Evolutionary conservation across 2,888 invertebrate species (phyloP), one percentile per base, ranked within the genome.

Genomic region (Brachyopa scutellaris): DNA sequence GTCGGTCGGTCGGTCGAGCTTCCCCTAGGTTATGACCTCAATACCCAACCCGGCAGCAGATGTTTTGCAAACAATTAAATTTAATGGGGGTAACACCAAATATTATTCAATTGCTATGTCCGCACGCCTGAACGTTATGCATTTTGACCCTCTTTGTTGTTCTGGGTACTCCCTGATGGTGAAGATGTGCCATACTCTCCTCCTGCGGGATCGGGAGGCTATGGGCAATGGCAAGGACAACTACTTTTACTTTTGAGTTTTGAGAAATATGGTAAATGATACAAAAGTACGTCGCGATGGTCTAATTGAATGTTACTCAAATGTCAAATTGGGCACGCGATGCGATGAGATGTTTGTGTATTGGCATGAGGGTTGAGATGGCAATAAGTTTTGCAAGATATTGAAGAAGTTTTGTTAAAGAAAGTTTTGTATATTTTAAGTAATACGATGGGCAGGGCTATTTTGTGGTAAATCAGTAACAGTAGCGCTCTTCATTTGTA

Each of bases 11-110:
- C 26, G 40, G 57, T 64, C 53, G 38, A 29, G 49, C 31, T 45
- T 72, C 74, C 57, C 55, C 13, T 29, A 31, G 77, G 82, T 76
- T 72, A 70, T 57, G 69, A 77, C 82, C 82, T 61, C 64, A 45
- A 66, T 72, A 76, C 70, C 77, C 70, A 53, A 66, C 26, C 70
- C 66, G 70, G 70, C 13, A 82, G 59, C 82, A 82, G 82, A 82
- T 82, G 82, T 72, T 72, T 70, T 72, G 77, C 61, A 77, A 82
- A 82, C 82, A 82, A 82, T 82, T 82, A 82, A 82, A 82, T 77
- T 82, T 82, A 77, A 82, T 82, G 66, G 77, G 77, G 82, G 77
- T 82, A 82, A 82, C 82, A 82, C 82, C 82, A 82, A 82, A 82
- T 82, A 82, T 70, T 77, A 77, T 82, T 82, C 82, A 82, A 82